Evolutionary conservation across 2,113 vertebrate species (phyloP).

Genomic region (Hydrolagus affinis): DNA sequence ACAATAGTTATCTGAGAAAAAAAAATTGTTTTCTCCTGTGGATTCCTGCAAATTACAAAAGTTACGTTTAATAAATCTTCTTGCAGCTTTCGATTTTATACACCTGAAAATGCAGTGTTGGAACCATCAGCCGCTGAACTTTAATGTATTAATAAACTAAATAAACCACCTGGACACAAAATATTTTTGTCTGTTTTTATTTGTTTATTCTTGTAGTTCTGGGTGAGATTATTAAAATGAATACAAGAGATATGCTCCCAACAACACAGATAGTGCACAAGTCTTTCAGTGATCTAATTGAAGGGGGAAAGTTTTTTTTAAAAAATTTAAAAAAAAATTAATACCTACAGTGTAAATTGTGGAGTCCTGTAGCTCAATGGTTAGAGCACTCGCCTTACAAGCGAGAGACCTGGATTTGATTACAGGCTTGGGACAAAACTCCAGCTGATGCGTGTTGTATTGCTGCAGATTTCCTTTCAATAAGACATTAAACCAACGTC

Average conservation of each 20-base stretch:
- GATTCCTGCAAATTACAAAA: slow-evolving; percentile 14
- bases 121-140: slow-evolving; percentile 65
- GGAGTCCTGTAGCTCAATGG: too few relatives aligned
- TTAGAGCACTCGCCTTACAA: too few relatives aligned
- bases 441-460: too few relatives aligned
- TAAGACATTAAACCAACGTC: too few relatives aligned
- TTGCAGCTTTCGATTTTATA: background rate
- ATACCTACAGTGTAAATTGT: too few relatives aligned
- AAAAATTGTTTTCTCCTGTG: slow-evolving; percentile 24
- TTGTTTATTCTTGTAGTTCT: background rate
- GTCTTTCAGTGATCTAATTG: background rate
- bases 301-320: too few relatives aligned
- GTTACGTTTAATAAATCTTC: slow-evolving; percentile 22
- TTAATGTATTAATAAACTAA: slow-evolving; percentile 68
- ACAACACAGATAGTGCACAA: too few relatives aligned
- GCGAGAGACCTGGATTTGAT: too few relatives aligned
- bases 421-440: too few relatives aligned
- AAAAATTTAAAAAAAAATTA: too few relatives aligned
- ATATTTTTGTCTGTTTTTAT: background rate
- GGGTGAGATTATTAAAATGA: background rate
- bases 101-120: slow-evolving; percentile 36
- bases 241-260: too few relatives aligned
- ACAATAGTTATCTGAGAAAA: slow-evolving; percentile 18
- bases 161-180: slow-evolving; percentile 47
- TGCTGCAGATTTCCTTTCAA: too few relatives aligned